Conservation (phyloP, 2,797 vertebrate genomes). For the Hypotaenidia okinawae region DNA sequence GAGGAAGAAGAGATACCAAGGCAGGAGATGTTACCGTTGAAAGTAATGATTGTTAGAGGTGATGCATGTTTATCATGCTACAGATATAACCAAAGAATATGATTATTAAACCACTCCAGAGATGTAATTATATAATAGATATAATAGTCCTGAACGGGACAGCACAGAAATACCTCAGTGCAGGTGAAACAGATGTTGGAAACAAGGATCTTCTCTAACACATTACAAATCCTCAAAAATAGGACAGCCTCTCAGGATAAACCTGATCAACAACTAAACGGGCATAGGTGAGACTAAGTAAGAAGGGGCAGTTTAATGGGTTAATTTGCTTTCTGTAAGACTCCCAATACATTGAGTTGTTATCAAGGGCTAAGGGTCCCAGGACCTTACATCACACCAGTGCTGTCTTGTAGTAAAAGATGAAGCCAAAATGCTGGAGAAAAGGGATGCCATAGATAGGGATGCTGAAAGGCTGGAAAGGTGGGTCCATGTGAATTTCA, state of each 20-base stretch:
- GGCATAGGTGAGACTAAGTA: not conserved
- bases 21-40: accelerated
- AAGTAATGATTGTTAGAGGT: not conserved
- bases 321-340: not conserved
- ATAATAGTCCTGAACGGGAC: not conserved
- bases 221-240: not conserved
- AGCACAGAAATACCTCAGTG: not conserved
- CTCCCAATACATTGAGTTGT: not conserved
- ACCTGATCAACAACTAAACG: not conserved
- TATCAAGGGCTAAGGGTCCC: not conserved
- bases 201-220: not conserved
- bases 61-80: not conserved
- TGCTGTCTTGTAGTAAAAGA: not conserved
- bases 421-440: no score
- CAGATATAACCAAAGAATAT: not conserved
- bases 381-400: not conserved
- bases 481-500: no score
- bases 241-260: not conserved
- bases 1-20: not conserved
- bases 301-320: not conserved
- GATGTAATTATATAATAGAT: not conserved
- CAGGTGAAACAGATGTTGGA: not conserved
- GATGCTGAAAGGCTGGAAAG: no score
- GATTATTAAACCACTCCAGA: not conserved
- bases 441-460: no score